phyloP scores from a whole-genome alignment of 2,113 vertebrate genomes.

The Odocoileus virginianus region DNA sequence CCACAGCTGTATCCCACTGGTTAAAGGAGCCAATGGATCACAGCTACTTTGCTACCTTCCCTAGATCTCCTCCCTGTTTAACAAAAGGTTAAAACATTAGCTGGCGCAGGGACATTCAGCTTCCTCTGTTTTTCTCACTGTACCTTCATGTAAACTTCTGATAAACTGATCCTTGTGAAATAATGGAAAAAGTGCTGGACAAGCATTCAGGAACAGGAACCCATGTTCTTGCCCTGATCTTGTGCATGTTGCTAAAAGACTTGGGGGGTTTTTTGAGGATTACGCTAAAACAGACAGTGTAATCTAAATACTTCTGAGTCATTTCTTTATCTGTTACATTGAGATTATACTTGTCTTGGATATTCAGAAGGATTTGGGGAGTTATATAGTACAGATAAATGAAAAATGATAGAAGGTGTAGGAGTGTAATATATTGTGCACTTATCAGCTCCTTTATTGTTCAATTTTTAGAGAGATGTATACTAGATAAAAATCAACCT shows the following conservation, averaged over 20 bases:
- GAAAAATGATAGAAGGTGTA: not conserved
- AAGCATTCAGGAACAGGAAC: not conserved
- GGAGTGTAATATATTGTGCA: not conserved
- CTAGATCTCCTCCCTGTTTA: not conserved
- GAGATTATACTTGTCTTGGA: not conserved
- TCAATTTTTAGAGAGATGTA: not conserved
- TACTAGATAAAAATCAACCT: not conserved
- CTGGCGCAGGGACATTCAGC: accelerated
- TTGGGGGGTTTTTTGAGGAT: not conserved
- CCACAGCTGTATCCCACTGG: not conserved
- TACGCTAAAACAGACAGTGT: not conserved
- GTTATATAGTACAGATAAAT: not conserved
- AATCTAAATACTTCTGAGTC: not conserved
- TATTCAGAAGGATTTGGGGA: not conserved
- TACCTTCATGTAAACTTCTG: not conserved
- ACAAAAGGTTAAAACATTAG: not conserved
- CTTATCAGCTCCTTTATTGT: not conserved
- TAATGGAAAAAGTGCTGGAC: not conserved
- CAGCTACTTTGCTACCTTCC: not conserved
- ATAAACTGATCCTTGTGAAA: not conserved
- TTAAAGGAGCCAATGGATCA: not conserved
- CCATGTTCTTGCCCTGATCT: not conserved
- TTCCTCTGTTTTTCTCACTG: not conserved
- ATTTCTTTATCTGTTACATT: not conserved
- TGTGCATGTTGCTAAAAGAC: not conserved